A percentile compares a stretch with the other conserved stretches of the same genome.
Evolutionary conservation across 2,797 vertebrate genomes (phyloP).

Genomic region (Otolemur crassicaudatus): DNA sequence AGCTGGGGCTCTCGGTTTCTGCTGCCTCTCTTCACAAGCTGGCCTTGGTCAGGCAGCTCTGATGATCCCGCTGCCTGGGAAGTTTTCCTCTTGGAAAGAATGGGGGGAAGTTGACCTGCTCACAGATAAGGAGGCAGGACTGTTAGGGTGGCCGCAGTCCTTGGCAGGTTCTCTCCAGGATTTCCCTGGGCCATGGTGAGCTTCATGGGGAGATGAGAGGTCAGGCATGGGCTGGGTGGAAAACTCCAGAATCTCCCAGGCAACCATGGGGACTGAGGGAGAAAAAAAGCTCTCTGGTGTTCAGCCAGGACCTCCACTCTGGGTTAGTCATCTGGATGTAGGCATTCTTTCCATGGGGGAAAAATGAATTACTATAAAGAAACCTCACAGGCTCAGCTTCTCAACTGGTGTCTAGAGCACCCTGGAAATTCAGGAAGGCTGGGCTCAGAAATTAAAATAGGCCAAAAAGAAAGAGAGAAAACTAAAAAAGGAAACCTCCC

Average conservation of each 20-base stretch:
- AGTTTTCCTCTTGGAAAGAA: conserved; percentile 83
- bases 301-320: not conserved
- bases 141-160: conserved; percentile 63
- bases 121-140: conserved; percentile 70
- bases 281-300: not conserved
- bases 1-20: fast-evolving
- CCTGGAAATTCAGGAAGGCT: not conserved
- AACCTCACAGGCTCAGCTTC: not conserved
- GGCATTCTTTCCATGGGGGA: conserved; percentile 14
- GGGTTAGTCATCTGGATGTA: not conserved
- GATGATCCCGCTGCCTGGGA: conserved; percentile 68
- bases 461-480: not conserved
- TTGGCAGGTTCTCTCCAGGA: conserved; percentile 77
- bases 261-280: not conserved
- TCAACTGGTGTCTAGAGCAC: not conserved
- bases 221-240: conserved; percentile 79
- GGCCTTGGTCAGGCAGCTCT: conserved; percentile 43
- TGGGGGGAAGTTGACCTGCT: conserved; percentile 79
- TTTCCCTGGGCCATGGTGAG: conserved; percentile 69
- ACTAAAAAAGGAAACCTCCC: not conserved
- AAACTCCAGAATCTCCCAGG: conserved; percentile 73
- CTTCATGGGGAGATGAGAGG: conserved; percentile 74
- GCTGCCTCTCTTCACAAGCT: not conserved
- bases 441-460: not conserved
- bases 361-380: not conserved